A percentile compares a stretch with the other conserved stretches of the same genome.
These are phyloP conservation scores for Merops nubicus DNA, from an alignment of 2,113 vertebrate species.

Conservation along the genomic window DNA sequence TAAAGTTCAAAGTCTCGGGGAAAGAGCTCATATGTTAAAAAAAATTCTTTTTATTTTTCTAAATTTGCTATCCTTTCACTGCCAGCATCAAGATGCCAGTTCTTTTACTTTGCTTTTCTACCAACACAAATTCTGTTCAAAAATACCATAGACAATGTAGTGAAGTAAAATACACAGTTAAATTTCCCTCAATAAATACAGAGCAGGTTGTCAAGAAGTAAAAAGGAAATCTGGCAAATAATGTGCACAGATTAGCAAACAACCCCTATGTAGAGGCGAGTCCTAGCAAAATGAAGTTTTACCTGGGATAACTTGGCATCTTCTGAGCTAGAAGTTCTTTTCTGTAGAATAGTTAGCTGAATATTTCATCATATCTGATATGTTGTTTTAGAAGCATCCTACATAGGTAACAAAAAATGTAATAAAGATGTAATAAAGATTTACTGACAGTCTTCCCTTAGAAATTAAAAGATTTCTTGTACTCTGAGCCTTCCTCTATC, in stretches of 20 bases:
- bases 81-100: background rate
- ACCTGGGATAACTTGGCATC: background rate
- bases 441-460: background rate
- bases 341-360: background rate
- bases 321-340: background rate
- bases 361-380: background rate
- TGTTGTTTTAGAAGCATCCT: background rate
- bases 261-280: background rate
- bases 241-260: background rate
- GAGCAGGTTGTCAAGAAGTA: background rate
- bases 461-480: background rate
- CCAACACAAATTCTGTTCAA: background rate
- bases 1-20: background rate
- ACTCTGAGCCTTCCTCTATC: background rate
- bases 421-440: background rate
- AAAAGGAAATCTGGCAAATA: background rate
- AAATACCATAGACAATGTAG: background rate
- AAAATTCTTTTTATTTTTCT: no score
- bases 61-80: background rate
- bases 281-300: background rate
- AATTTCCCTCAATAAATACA: background rate
- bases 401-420: background rate
- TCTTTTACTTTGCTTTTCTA: background rate
- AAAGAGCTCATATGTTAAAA: background rate
- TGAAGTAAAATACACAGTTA: background rate